Evolutionary conservation across 1,140 invertebrate species (phyloP), one percentile per base, ranked within the genome.

Genomic region (Penaeus chinensis): DNA sequence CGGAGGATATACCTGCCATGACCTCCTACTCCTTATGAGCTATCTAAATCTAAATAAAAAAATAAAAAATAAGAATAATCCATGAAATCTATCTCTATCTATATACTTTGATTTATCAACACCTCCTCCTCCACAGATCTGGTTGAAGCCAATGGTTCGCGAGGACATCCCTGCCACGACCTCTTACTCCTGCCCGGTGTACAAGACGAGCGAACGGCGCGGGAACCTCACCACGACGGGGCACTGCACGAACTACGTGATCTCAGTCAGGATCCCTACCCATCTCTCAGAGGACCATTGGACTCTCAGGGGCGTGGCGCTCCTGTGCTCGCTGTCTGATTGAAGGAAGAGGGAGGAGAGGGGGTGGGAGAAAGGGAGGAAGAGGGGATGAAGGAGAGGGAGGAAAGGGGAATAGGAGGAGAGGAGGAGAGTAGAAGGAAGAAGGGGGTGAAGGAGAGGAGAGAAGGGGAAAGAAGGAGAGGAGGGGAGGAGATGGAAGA

Each of bases 211-310:
- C 88, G 93, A 92, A 77, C 90, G 93, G 82, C 69, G 88, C 13
- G 90, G 90, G 84, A 91, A 89, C 65, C 89, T 90, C 3, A 90
- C 89, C 86, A 90, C 93, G 18, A 93, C 93, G 22, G 93, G 93
- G 66, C 93, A 94, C 90, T 93, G 93, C 11, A 94, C 93, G n/a
- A 94, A 94, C 90, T 94, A 92, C 90, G 93, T 94, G 20, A 91
- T 94, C 77, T 91, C 91, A 66, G 92, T 94, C 37, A 90, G 90
- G 16, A 87, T 94, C 11, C 92, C 92, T 11, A 92, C 92, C 1
- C 91, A 92, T 80, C 84, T 92, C 69, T 91, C 92, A 16, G 91
- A 92, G 76, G 91, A 91, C 78, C 93, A 94, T 88, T 94, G 93
- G 93, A 92, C 93, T 32, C 92, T 92, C 87, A 90, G 93, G 27